Evolutionary conservation across 2,888 invertebrate genomes (phyloP), one percentile per base, ranked within the genome.

Genomic region (Apamea monoglypha): DNA sequence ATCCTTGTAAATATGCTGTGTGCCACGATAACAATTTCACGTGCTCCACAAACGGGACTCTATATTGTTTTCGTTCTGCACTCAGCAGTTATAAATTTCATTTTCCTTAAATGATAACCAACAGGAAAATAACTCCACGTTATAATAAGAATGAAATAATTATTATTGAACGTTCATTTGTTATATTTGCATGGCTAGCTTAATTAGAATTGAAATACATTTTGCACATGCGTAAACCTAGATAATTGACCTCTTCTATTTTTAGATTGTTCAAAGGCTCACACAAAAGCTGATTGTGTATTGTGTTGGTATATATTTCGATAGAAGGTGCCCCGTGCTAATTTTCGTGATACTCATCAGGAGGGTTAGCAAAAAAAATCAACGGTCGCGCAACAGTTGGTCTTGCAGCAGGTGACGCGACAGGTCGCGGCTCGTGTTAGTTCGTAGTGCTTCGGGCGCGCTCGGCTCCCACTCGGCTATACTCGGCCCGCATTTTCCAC

Each of bases 311-410:
- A 69, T 66, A 76, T 71, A 84, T 85, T 81, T 79, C 81, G 77
- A 75, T 83, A 81, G 87, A 83, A 84, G 82, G 89, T 82, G 80
- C 64, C 78, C 91, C 91, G 94, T 93, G 95, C 95, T 94, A 95
- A 95, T 95, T 95, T 95, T 94, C 93, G 92, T 93, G 92, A 93
- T 93, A 93, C 90, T 88, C 89, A 92, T 89, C 90, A 89, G 91
- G 93, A 91, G 93, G 94, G 93, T 89, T 89, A 93, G 94, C 93
- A 94, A 94, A 95, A 96, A 96, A 86, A 96, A 96, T 95, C 95
- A 96, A 96, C 97, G 96, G 96, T 95, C 96, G 96, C 92, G 96
- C 96, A 96, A 96, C 96, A 96, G 96, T 96, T 97, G 96, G 96
- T 92, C 90, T 92, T 89, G 94, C 92, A 94, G 96, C 96, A 96